Percentiles rank a stretch among this genome's conserved stretches.
Conservation (phyloP, 2,888 invertebrate species). For the Muscina levida region DNA sequence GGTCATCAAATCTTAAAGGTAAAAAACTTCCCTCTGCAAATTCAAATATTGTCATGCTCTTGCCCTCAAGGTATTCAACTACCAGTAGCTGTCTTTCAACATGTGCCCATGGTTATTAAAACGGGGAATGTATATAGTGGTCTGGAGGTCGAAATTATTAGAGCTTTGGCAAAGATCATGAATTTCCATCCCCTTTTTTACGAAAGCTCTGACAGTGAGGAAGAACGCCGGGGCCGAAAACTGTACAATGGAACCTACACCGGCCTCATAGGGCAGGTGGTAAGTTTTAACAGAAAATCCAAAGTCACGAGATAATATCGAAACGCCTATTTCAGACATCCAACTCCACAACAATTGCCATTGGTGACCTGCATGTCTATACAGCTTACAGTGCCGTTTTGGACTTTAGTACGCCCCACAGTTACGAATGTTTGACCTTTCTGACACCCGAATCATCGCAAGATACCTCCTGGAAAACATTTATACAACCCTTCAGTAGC, state of each 20-base stretch:
- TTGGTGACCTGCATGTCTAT: constrained; percentile 89
- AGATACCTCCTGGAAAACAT: constrained; percentile 91
- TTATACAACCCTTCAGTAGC: constrained; percentile 89
- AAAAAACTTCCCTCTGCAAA: constrained; percentile 51
- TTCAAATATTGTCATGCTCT: neutral
- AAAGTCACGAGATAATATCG: neutral
- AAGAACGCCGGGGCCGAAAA: constrained; percentile 85
- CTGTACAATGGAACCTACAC: constrained; percentile 85
- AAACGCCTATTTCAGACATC: constrained; percentile 41
- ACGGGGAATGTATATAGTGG: constrained; percentile 68
- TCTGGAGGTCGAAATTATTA: constrained; percentile 77
- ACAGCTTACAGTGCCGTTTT: constrained; percentile 85
- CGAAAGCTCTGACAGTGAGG: constrained; percentile 83
- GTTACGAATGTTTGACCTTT: constrained; percentile 91
- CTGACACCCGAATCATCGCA: constrained; percentile 89
- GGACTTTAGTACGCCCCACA: constrained; percentile 89
- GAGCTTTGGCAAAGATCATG: constrained; percentile 85
- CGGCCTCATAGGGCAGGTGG: constrained; percentile 88
- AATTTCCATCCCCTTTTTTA: constrained; percentile 87
- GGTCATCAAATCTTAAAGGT: constrained; percentile 77
- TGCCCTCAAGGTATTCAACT: constrained; percentile 72
- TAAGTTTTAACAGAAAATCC: constrained; percentile 56
- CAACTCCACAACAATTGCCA: constrained; percentile 85
- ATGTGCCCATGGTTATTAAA: constrained; percentile 76
- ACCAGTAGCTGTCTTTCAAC: constrained; percentile 72